Percentiles rank a stretch among this genome's conserved stretches.
Evolutionary conservation across 2,888 invertebrate species (phyloP).

Genomic region (Eilema depressum): DNA sequence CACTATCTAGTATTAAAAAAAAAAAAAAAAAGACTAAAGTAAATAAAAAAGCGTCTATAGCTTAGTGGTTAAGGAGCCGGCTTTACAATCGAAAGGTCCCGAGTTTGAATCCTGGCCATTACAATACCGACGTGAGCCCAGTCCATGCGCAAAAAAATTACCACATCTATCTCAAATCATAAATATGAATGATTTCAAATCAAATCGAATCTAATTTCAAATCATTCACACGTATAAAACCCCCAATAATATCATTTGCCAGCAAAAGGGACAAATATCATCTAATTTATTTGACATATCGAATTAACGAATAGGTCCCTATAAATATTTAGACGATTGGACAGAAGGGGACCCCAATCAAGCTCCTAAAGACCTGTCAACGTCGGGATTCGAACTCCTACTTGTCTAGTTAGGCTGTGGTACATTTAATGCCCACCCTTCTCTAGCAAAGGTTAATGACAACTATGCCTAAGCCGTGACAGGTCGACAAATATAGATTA

Average conservation of each 20-base stretch:
- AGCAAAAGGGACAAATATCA: background rate
- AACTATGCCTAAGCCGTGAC: background rate
- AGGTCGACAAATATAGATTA: background rate
- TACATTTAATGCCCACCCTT: conserved; percentile 41
- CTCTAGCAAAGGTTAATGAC: conserved; percentile 15
- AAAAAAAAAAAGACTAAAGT: no score
- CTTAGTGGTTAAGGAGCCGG: no score
- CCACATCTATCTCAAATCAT: no score
- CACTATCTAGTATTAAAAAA: no score
- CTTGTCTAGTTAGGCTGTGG: conserved; percentile 46
- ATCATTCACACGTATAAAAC: background rate
- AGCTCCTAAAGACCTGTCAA: conserved; percentile 50
- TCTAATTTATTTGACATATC: conserved; percentile 10
- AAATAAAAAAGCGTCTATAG: no score
- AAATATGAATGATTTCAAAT: no score
- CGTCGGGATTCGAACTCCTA: conserved; percentile 33
- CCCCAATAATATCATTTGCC: background rate
- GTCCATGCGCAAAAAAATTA: no score
- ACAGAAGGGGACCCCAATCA: conserved; percentile 45
- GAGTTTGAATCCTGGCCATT: no score
- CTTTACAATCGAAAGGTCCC: no score
- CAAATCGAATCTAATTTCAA: background rate
- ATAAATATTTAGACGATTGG: conserved; percentile 17
- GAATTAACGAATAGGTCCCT: conserved; percentile 12
- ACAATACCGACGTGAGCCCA: no score